A percentile compares a stretch with the other conserved stretches of the same genome.
Conservation (phyloP, 2,113 vertebrate species). For the Mesoclemmys tuberculata region DNA sequence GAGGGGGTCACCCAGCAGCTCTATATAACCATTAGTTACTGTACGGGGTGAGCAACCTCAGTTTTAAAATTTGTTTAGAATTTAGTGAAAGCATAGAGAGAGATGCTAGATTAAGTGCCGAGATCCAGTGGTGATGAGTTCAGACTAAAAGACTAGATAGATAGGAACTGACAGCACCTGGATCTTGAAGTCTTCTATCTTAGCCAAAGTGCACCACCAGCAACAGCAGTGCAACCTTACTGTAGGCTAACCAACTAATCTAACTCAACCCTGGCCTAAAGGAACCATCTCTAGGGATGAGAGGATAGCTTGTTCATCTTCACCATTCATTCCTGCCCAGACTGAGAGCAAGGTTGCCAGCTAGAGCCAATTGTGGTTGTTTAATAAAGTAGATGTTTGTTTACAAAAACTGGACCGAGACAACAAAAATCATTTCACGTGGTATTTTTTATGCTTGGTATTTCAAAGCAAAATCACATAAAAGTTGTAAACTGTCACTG, state of each 20-base stretch:
- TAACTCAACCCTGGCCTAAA: fast-evolving
- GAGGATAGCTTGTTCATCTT: neutral
- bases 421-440: neutral
- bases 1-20: neutral
- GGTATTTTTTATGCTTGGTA: neutral
- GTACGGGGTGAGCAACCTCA: neutral
- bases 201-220: neutral
- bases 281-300: neutral
- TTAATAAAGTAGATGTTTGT: neutral
- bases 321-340: neutral
- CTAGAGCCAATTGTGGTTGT: neutral
- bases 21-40: neutral
- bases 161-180: neutral
- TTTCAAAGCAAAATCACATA: neutral
- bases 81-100: neutral
- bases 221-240: fast-evolving
- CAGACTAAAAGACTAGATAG: neutral
- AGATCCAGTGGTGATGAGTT: neutral
- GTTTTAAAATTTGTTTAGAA: neutral
- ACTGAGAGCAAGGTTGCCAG: neutral
- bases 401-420: neutral
- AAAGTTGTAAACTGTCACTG: slow-evolving; percentile 3
- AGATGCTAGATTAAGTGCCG: neutral
- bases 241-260: neutral
- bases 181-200: neutral